Evolutionary conservation across 2,797 vertebrate species (phyloP).

Genomic region (Hylomyscus alleni): DNA sequence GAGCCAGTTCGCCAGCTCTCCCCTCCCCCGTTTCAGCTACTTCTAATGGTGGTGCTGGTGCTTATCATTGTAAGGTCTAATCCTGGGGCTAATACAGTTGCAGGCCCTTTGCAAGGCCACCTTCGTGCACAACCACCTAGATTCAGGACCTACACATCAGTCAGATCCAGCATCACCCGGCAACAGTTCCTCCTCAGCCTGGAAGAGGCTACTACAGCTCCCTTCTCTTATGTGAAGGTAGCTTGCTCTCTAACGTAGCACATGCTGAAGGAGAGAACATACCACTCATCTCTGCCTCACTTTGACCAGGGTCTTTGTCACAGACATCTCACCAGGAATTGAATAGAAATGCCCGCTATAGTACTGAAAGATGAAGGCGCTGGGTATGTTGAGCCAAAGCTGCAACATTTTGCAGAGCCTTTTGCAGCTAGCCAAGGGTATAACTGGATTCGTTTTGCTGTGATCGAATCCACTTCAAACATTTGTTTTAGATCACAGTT

Average conservation of each 20-base stretch:
- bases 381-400: background rate
- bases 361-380: background rate
- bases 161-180: background rate
- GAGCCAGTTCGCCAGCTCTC: background rate
- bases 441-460: background rate
- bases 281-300: too few relatives aligned
- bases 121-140: background rate
- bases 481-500: background rate
- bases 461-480: background rate
- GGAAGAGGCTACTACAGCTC: background rate
- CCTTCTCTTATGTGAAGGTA: background rate
- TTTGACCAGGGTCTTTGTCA: background rate
- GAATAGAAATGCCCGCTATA: background rate
- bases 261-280: background rate
- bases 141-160: background rate
- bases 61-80: background rate
- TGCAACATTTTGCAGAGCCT: background rate
- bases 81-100: background rate
- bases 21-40: background rate
- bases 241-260: background rate
- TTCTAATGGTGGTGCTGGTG: background rate
- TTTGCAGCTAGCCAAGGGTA: background rate
- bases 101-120: background rate
- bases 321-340: background rate
- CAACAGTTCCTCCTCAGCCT: background rate